Evolutionary conservation across 1,140 invertebrate species (phyloP), one percentile per base, ranked within the genome.

Genomic region (Nephila pilipes): DNA sequence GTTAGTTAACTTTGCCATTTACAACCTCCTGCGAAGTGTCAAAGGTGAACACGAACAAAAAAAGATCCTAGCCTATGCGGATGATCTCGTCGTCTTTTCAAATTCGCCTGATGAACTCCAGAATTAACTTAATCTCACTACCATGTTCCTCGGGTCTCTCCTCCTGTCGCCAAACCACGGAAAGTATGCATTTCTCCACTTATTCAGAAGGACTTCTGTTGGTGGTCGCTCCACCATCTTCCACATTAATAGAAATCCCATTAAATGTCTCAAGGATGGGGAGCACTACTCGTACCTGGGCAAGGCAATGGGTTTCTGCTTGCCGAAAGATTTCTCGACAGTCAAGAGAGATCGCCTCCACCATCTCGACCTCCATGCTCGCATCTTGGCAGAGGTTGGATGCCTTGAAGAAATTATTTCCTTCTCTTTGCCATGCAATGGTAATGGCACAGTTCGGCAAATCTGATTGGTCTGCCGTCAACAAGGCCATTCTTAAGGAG

Each of bases 91-190:
- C 2, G 57, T 65, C 0, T 12, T 87, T 0, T 14, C 25, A 0
- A 0, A 2, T 14, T 22, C 16, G 0, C 58, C 58, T 0, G 3
- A 2, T 0, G 18, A 5, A 0, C 20, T 87, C 16, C 85, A 87
- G 22, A 1, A 0, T 0, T 2, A 1, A 0, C 8, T 87, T 0
- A 0, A 63, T 20, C 1, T 2, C 0, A 58, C 6, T 2, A 0
- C 0, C 3, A 0, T 1, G 1, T 0, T 5, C 0, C 32, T 36
- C 25, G 57, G 0, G 0, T 20, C 0, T 8, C 32, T 22, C 22
- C 2, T 29, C 0, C 36, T 69, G 0, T 0, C 0, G 0, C 25
- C 29, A 0, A 69, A 69, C 0, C 87, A 63, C 0, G 0, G 0
- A 0, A 89, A 89, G 16, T 75, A 25, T 0, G 32, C 1, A 0